A percentile compares a stretch with the other conserved stretches of the same genome.
Evolutionary conservation across 2,888 invertebrate species (phyloP).

Genomic region (Mimumesa dahlbomi): DNA sequence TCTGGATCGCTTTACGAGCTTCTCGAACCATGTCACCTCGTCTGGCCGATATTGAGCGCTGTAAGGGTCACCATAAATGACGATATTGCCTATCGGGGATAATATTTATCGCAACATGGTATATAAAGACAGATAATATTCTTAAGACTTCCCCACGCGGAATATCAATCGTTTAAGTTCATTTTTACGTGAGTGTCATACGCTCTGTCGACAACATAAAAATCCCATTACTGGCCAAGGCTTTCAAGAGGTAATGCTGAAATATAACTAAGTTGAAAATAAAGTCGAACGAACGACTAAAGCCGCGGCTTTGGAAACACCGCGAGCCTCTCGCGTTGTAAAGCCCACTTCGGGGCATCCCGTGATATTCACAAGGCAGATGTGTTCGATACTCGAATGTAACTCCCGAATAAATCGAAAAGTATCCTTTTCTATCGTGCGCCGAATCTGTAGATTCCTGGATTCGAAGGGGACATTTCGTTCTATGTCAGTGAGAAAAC

Average conservation of each 20-base stretch:
- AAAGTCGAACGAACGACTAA: conserved; percentile 37
- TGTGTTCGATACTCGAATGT: no score
- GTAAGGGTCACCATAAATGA: conserved; percentile 10
- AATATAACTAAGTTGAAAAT: conserved; percentile 32
- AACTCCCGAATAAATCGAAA: no score
- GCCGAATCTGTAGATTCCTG: no score
- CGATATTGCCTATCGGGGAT: conserved; percentile 23
- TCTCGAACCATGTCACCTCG: conserved; percentile 9
- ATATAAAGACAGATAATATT: conserved; percentile 37
- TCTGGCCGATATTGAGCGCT: conserved; percentile 29
- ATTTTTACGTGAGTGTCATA: background rate
- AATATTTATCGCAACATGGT: conserved; percentile 28
- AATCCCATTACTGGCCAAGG: conserved; percentile 25
- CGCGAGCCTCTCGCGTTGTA: no score
- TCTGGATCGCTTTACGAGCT: conserved; percentile 21
- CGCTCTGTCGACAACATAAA: conserved; percentile 29
- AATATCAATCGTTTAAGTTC: conserved; percentile 54
- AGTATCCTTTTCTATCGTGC: no score
- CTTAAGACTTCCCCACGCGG: conserved; percentile 3
- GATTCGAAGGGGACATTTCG: no score
- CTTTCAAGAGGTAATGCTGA: conserved; percentile 27
- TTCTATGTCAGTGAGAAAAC: no score
- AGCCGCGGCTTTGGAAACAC: conserved; percentile 16
- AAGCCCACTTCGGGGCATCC: no score
- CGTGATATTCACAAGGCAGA: no score